Evolutionary conservation across 1,140 invertebrate species (phyloP).

Genomic region (Globodera rostochiensis): DNA sequence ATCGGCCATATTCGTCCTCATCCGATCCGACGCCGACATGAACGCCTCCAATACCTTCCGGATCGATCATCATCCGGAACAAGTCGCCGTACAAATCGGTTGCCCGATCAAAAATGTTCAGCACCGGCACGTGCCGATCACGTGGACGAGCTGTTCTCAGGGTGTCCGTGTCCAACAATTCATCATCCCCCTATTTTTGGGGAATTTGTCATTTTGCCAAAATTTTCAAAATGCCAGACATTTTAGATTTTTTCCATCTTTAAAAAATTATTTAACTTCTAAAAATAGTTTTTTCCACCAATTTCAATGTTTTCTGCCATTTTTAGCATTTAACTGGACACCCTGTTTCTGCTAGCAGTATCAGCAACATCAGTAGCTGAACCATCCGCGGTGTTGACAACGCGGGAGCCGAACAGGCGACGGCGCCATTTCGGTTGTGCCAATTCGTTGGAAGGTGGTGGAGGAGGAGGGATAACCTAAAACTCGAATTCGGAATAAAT

Average conservation of each 20-base stretch:
- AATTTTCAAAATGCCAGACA: no score
- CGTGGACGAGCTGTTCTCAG: neutral
- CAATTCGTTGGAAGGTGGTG: neutral
- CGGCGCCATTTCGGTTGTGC: slow-evolving; percentile 17
- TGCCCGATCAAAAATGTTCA: slow-evolving; percentile 21
- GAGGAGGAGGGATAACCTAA: slow-evolving; percentile 11
- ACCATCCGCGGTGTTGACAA: neutral
- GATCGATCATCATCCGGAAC: slow-evolving; percentile 28
- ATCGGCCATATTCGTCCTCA: neutral
- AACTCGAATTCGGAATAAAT: slow-evolving; percentile 21
- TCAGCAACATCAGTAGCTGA: neutral
- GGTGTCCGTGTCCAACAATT: neutral
- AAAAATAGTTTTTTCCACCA: no score
- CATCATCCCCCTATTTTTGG: neutral
- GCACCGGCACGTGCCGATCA: slow-evolving; percentile 8
- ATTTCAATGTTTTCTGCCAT: no score
- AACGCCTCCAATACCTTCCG: neutral
- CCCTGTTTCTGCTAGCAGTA: neutral
- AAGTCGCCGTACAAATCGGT: slow-evolving; percentile 24
- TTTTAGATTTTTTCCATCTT: neutral
- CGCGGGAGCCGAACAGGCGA: neutral
- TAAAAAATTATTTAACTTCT: no score
- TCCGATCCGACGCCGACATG: neutral
- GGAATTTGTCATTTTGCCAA: neutral
- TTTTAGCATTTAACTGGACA: neutral